Base-by-base conservation (phyloP, 2,113 vertebrate species). In the Mesitornis unicolor region DNA sequence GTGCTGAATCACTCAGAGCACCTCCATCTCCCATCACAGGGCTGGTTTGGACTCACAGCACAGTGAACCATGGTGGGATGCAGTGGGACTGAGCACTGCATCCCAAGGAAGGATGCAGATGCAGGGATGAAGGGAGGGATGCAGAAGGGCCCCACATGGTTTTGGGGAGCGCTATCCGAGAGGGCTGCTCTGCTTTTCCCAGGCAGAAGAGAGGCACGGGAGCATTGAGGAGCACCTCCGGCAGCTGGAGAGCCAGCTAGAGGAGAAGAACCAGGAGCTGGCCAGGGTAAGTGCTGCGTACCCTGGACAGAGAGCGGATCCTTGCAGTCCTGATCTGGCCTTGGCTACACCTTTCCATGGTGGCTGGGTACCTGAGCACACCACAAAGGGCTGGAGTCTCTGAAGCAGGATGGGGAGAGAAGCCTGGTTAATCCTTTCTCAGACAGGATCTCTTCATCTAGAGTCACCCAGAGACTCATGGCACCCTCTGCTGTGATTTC, bases 221-320 rank as follows among this genome's bases (percentile, higher is more conserved):
- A 99, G 98, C 85, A 98, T 99, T 26, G 99, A 99, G 97, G 99
- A 99, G 96, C 98, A 99, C 19, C 98, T 99, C 80, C 96, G 99
- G 95, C 99, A 99, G 97, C 98, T 99, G 97, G 99, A 99, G 97
- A 98, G 98, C 45, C 99, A 99, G 97, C 98, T 99, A 91, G 99
- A 99, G 89, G 99, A 99, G 97, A 99, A 99, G 98, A 99, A 99
- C 98, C 99, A 99, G 98, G 99, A 99, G 96, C 98, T 99, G 84
- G 98, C 98, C 68, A 98, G 99, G 98, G 99, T 99, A 93, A 98
- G 99, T 87, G 9, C 48, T 47, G 40, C 22, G 28, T 56, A 84
- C 18, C 33, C 35, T 54, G 28, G 26, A 31, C 2, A 0, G 1
- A 24, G 26, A n/a, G n/a, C n/a, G 29, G 9, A 16, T 42, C 63